A percentile compares a stretch with the other conserved stretches of the same genome.
Evolutionary conservation across 2,113 vertebrate species (phyloP).

Genomic region (Xiphophorus maculatus): DNA sequence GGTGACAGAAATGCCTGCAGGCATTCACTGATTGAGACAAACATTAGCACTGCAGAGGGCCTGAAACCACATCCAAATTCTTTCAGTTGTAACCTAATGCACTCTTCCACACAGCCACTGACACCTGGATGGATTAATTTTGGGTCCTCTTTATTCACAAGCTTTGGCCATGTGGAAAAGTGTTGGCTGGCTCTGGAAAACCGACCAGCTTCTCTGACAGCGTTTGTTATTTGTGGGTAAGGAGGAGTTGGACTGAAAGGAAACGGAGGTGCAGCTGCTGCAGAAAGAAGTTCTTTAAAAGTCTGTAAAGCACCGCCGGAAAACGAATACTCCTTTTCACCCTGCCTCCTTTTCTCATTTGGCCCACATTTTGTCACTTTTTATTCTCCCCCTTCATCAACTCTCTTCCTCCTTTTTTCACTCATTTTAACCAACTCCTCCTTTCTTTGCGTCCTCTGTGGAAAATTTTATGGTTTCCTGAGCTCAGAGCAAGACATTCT

Average conservation of each 20-base stretch:
- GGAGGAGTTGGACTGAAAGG: slow-evolving; percentile 58
- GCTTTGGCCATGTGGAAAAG: slow-evolving; percentile 42
- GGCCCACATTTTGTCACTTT: slow-evolving; percentile 70
- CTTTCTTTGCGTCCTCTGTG: slow-evolving; percentile 65
- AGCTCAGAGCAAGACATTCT: slow-evolving; percentile 73
- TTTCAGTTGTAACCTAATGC: slow-evolving; percentile 1
- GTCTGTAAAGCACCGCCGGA: slow-evolving; percentile 60
- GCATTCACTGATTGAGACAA: slow-evolving; percentile 24
- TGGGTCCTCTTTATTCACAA: slow-evolving; percentile 40
- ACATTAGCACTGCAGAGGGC: slow-evolving; percentile 22
- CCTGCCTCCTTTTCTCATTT: slow-evolving; percentile 72
- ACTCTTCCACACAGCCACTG: slow-evolving; percentile 28
- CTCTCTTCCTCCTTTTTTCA: slow-evolving; percentile 60
- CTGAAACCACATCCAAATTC: slow-evolving; percentile 18
- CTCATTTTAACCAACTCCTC: slow-evolving; percentile 54
- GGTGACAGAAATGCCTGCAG: slow-evolving; percentile 56
- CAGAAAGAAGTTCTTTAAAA: slow-evolving; percentile 55
- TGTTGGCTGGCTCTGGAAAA: slow-evolving; percentile 42
- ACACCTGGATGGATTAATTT: slow-evolving; percentile 60
- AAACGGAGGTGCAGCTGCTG: slow-evolving; percentile 68
- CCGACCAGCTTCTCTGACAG: slow-evolving; percentile 42
- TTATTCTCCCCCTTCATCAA: slow-evolving; percentile 54
- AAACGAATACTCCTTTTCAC: slow-evolving; percentile 70
- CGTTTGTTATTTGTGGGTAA: slow-evolving; percentile 62
- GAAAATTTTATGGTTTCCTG: slow-evolving; percentile 81